These are phyloP conservation scores for Holocentrus rufus DNA, from an alignment of 2,797 vertebrate species.

Conservation along the genomic window DNA sequence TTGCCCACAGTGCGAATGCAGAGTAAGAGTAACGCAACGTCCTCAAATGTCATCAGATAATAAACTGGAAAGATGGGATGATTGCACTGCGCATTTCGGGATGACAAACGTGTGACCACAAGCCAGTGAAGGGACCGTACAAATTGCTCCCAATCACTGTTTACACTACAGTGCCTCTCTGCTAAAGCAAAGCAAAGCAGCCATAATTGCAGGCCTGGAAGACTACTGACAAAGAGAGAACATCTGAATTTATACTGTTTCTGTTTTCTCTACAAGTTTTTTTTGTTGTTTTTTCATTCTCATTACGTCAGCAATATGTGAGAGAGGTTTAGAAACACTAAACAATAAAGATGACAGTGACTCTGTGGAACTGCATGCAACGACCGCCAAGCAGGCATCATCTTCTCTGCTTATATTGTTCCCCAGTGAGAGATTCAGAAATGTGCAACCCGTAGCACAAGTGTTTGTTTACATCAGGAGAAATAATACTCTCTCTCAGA, in stretches of 20 bases:
- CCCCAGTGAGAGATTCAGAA: slow-evolving; percentile 63
- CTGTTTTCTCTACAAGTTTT: neutral
- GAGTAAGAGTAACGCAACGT: too few species aligned
- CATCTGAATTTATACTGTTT: neutral
- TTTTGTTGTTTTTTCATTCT: neutral
- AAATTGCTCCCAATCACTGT: slow-evolving; percentile 19
- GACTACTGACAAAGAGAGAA: neutral
- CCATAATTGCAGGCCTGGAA: slow-evolving; percentile 7
- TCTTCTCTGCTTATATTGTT: slow-evolving; percentile 45
- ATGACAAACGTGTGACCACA: slow-evolving; percentile 17
- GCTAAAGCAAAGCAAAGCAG: slow-evolving; percentile 8
- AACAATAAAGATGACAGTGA: neutral
- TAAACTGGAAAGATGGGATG: neutral
- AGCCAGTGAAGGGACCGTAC: slow-evolving; percentile 2
- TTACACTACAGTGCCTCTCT: slow-evolving; percentile 20
- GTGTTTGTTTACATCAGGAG: slow-evolving; percentile 74
- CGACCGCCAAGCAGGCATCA: slow-evolving; percentile 10
- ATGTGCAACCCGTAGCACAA: slow-evolving; percentile 51
- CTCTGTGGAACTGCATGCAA: slow-evolving; percentile 10
- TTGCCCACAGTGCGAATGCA: too few species aligned
- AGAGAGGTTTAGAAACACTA: neutral
- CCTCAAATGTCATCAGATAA: neutral
- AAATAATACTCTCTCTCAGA: slow-evolving; percentile 59
- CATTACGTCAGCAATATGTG: slow-evolving; percentile 2
- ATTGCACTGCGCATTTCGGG: neutral